Evolutionary conservation across 2,113 vertebrate species (phyloP).

Genomic region (Hippocampus abdominalis): DNA sequence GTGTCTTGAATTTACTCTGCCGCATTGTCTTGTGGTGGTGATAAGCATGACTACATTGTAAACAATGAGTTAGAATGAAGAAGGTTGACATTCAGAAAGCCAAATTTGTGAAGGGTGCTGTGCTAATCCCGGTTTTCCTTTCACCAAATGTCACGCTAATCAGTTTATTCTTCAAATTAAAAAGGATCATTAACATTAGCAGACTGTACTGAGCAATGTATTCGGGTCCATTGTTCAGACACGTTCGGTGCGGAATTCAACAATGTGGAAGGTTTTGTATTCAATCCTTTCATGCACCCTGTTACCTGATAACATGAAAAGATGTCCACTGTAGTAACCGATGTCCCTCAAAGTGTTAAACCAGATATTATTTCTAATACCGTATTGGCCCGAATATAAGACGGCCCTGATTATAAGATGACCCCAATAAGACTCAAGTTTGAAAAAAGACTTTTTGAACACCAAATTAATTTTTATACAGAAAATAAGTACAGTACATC

Average conservation of each 20-base stretch:
- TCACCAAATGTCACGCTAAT: constrained; percentile 26
- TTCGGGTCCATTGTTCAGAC: neutral
- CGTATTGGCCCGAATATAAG: too few species aligned
- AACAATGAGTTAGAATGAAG: constrained; percentile 25
- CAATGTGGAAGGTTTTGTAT: constrained; percentile 34
- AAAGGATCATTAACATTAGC: neutral
- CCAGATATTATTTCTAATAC: too few species aligned
- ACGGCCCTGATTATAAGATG: too few species aligned
- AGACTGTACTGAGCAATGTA: neutral
- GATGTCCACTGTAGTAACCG: too few species aligned
- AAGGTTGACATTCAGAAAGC: constrained; percentile 12
- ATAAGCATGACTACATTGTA: constrained; percentile 18
- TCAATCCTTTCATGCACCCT: neutral
- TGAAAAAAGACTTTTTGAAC: too few species aligned
- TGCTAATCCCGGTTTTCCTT: constrained; percentile 19
- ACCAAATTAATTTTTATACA: too few species aligned
- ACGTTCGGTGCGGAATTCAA: constrained; percentile 22
- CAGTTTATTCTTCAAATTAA: constrained; percentile 27
- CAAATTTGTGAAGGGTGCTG: constrained; percentile 17
- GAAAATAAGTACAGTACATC: too few species aligned
- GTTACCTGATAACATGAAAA: too few species aligned
- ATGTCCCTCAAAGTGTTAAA: too few species aligned
- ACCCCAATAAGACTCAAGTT: too few species aligned
- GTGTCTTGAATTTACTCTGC: constrained; percentile 7
- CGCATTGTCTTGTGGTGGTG: constrained; percentile 15